Evolutionary conservation across 64 coral and sea anemone species (phyloP).

Genomic region (Astreopora myriophthalma): DNA sequence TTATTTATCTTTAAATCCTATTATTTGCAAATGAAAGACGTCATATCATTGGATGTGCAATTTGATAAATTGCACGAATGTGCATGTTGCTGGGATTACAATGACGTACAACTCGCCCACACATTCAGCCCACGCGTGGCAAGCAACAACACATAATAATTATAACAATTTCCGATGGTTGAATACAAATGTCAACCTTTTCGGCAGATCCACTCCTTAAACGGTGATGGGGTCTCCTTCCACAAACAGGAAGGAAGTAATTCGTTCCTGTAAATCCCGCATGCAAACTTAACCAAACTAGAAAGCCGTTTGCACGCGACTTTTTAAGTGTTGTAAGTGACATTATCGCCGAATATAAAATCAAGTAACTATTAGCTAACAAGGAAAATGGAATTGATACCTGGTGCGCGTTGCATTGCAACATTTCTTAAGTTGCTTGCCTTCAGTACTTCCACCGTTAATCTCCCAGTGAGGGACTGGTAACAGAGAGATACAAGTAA

Average conservation of each 20-base stretch:
- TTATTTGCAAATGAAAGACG: background rate
- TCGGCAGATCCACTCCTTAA: background rate
- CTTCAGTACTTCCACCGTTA: slow-evolving; percentile 97
- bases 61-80: no score
- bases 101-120: background rate
- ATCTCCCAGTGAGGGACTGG: slow-evolving; percentile 92
- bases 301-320: no score
- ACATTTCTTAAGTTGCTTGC: slow-evolving; percentile 95
- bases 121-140: background rate
- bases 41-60: no score
- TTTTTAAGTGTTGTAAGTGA: no score
- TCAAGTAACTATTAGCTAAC: no score
- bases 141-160: background rate
- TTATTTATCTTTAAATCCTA: background rate
- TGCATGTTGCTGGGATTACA: background rate
- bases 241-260: background rate
- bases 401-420: slow-evolving; percentile 96
- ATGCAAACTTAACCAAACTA: no score
- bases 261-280: background rate
- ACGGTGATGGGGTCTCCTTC: no score
- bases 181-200: background rate
- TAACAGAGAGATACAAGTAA: slow-evolving; percentile 96
- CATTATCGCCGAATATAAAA: background rate
- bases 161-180: background rate
- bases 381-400: background rate